Base-by-base conservation (phyloP, 2,888 invertebrate species). In the Desoria tigrina region DNA sequence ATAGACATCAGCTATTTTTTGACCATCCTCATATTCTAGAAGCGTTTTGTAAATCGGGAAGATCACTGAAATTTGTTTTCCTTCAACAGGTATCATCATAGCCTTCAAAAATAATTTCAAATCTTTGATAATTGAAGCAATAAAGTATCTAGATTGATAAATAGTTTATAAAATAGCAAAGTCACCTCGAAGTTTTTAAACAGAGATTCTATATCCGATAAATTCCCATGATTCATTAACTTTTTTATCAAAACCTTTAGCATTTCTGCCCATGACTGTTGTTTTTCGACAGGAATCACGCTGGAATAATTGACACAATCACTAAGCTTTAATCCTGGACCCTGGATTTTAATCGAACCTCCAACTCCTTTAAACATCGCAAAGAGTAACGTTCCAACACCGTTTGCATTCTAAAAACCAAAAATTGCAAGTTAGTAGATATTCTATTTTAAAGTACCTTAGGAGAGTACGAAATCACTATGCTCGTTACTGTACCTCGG, bases 311-410 rank as follows among this genome's bases (percentile, higher is more conserved):
- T 32, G 11, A 67, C n/a, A 32, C 67, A 67, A 16, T 61, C 28
- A 24, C 59, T 60, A 2, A 70, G 51, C 11, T 65, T 59, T 49
- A 70, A 51, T 37, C 70, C 70, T n/a, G 65, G 67, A 1, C 70
- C 70, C 45, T 54, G 18, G 21, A 70, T 59, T 45, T 70, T 70
- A 3, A 70, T n/a, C 1, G 70, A 65, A 1, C 89, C 88, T 66
- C 86, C 83, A 0, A 92, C 87, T 32, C 95, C 95, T 78, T 88
- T 87, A 50, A 94, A 80, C 63, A 93, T 89, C 83, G 96, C 93
- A 82, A 92, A 96, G 63, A 97, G 83, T 24, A 97, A 83, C 75
- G 89, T 87, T 0, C 94, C 93, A 80, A 92, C 90, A 4, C 96
- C 96, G 59, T 84, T 80, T 18, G 88, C 82, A 68, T 89, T 88